Percentiles rank a stretch among this genome's conserved stretches.
These are phyloP conservation scores for Volucella inflata DNA, from an alignment of 2,888 invertebrate genomes.

Conservation along the genomic window DNA sequence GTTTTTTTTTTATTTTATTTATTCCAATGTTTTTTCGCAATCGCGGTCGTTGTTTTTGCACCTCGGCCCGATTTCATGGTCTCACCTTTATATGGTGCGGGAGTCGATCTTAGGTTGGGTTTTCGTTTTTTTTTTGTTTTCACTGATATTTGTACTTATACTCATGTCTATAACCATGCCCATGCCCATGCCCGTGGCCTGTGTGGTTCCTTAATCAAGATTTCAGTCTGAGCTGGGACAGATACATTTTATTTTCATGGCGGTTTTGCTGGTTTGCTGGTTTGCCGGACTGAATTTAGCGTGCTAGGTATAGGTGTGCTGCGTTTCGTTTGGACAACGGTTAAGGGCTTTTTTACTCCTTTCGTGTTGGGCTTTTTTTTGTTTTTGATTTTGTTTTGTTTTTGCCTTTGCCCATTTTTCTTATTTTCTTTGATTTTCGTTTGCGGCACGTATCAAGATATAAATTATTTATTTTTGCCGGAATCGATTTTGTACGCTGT, in stretches of 20 bases:
- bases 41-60: conserved; percentile 73
- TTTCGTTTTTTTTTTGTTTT: conserved; percentile 22
- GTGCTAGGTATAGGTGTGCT: conserved; percentile 12
- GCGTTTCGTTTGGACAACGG: conserved; percentile 18
- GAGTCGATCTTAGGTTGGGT: conserved; percentile 61
- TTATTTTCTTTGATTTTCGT: conserved; percentile 11
- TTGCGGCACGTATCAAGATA: conserved; percentile 68
- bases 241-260: conserved; percentile 75
- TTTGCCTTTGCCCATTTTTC: not conserved
- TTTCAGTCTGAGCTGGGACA: conserved; percentile 73
- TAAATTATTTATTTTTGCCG: conserved; percentile 75
- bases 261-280: conserved; percentile 67
- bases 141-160: too few species aligned
- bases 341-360: not conserved
- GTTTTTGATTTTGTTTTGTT: conserved; percentile 27
- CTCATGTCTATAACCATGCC: conserved; percentile 8
- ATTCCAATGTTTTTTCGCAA: conserved; percentile 31
- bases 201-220: conserved; percentile 75
- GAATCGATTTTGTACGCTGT: conserved; percentile 74
- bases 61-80: conserved; percentile 75
- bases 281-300: conserved; percentile 57
- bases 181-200: conserved; percentile 45
- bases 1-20: conserved; percentile 25
- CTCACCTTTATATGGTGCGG: conserved; percentile 76
- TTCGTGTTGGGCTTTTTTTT: conserved; percentile 19